These are phyloP conservation scores for Acanthochromis polyacanthus DNA, from an alignment of 2,113 vertebrate species.

Conservation along the genomic window DNA sequence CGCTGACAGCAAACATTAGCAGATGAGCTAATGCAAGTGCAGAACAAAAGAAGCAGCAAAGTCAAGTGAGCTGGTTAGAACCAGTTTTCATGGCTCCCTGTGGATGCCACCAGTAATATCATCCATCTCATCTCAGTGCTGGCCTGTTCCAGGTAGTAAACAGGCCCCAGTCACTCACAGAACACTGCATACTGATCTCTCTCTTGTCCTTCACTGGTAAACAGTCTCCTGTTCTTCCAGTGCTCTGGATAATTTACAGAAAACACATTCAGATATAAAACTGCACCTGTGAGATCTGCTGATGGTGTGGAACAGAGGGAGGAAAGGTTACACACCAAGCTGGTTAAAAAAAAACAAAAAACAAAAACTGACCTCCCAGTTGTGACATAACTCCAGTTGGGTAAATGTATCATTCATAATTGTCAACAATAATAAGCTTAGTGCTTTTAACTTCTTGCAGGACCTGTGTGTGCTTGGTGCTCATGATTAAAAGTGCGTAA, in stretches of 20 bases:
- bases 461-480: background rate
- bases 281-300: background rate
- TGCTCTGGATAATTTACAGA: background rate
- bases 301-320: background rate
- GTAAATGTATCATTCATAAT: constrained; percentile 37
- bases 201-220: background rate
- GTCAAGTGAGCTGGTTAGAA: constrained; percentile 35
- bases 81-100: constrained; percentile 26
- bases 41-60: constrained; percentile 17
- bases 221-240: no score
- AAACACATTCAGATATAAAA: background rate
- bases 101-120: constrained; percentile 40
- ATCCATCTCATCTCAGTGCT: constrained; percentile 17
- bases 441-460: constrained; percentile 2
- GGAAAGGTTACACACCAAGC: background rate
- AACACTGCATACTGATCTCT: background rate
- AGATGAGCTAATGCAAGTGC: background rate
- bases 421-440: constrained; percentile 37
- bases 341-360: background rate
- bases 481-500: background rate
- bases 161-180: background rate
- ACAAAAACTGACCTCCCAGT: background rate
- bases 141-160: constrained; percentile 1
- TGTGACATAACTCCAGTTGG: constrained; percentile 37
- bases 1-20: background rate